Evolutionary conservation across 2,888 invertebrate species (phyloP).

Genomic region (Mesoligia furuncula): DNA sequence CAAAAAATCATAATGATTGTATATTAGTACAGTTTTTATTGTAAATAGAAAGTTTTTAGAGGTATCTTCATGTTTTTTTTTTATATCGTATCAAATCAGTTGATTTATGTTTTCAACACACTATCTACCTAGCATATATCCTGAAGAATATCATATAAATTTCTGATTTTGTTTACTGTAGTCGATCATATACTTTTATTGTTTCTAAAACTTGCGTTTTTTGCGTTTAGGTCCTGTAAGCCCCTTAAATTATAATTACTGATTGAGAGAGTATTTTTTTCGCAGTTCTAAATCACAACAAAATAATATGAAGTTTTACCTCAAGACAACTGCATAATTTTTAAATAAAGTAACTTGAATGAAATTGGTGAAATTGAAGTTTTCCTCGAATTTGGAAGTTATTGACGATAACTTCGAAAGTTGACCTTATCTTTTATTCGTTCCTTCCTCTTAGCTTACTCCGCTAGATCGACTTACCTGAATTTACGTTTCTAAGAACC

Average conservation of each 20-base stretch:
- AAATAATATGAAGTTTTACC: neutral
- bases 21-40: too few relatives aligned
- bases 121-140: too few relatives aligned
- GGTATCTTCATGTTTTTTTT: too few relatives aligned
- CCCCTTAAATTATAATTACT: neutral
- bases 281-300: neutral
- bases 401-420: slow-evolving; percentile 19
- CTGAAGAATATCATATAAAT: too few relatives aligned
- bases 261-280: neutral
- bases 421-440: slow-evolving; percentile 23
- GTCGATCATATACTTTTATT: too few relatives aligned
- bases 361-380: neutral
- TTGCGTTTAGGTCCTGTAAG: too few relatives aligned
- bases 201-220: too few relatives aligned
- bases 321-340: neutral
- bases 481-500: slow-evolving; percentile 16
- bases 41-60: too few relatives aligned
- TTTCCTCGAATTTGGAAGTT: slow-evolving; percentile 20
- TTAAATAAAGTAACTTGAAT: neutral
- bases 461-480: neutral
- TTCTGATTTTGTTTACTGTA: too few relatives aligned
- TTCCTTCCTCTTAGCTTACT: neutral
- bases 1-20: too few relatives aligned
- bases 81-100: too few relatives aligned
- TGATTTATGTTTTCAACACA: too few relatives aligned